These are phyloP conservation scores for Molorchus minor DNA, from an alignment of 2,888 invertebrate species.

Conservation along the genomic window DNA sequence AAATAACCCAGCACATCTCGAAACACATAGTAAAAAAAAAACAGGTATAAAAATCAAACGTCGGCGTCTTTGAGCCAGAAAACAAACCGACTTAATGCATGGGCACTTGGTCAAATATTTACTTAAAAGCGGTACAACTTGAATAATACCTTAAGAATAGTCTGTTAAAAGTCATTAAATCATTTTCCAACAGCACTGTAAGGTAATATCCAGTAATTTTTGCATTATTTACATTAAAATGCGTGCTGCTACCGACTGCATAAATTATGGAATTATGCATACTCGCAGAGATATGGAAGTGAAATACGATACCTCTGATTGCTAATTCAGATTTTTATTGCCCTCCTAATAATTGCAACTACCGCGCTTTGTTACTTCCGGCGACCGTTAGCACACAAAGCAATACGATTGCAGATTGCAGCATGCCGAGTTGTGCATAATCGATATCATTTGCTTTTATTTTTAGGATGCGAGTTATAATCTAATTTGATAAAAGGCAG, in stretches of 20 bases:
- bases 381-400: not conserved
- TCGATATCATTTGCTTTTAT: too few species aligned
- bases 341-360: constrained; percentile 1
- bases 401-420: constrained; percentile 26
- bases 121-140: constrained; percentile 22
- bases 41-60: constrained; percentile 1
- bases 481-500: too few species aligned
- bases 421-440: constrained; percentile 38
- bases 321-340: constrained; percentile 4
- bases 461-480: too few species aligned
- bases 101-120: constrained; percentile 25
- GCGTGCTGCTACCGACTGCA: constrained; percentile 26
- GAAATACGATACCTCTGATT: constrained; percentile 7
- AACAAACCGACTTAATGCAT: constrained; percentile 24
- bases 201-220: constrained; percentile 20
- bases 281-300: constrained; percentile 8
- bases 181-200: constrained; percentile 12
- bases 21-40: constrained; percentile 18
- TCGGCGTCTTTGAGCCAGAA: constrained; percentile 16
- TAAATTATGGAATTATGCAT: constrained; percentile 35
- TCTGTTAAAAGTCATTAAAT: constrained; percentile 21
- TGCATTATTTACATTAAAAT: constrained; percentile 30
- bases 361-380: not conserved
- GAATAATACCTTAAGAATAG: constrained; percentile 6
- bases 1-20: not conserved